These are phyloP conservation scores for Xyrichtys novacula DNA, from an alignment of 2,797 vertebrate species.

Conservation along the genomic window DNA sequence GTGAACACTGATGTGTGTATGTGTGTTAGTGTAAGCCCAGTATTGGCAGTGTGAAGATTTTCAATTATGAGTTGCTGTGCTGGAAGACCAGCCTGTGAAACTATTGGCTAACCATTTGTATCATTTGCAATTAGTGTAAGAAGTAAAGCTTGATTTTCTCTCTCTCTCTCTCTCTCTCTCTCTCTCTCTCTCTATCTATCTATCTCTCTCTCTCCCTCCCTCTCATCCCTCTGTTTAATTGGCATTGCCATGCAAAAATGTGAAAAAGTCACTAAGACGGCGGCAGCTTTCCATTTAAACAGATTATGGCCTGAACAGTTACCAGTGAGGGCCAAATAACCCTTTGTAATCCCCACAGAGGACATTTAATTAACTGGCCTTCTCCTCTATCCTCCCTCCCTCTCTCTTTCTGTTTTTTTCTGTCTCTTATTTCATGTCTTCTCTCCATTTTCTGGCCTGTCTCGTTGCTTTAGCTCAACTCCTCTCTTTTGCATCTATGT, in stretches of 20 bases:
- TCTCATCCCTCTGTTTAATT: constrained; percentile 73
- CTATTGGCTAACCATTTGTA: constrained; percentile 73
- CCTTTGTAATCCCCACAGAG: constrained; percentile 80
- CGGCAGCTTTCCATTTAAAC: constrained; percentile 72
- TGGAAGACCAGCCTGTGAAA: constrained; percentile 59
- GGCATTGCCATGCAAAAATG: constrained; percentile 74
- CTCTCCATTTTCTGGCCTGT: neutral
- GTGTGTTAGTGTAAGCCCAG: constrained; percentile 38
- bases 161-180: no score
- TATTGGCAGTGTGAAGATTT: constrained; percentile 56
- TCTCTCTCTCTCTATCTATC: constrained; percentile 22
- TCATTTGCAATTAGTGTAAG: constrained; percentile 78
- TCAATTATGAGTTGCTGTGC: constrained; percentile 65
- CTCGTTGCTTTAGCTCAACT: constrained; percentile 13
- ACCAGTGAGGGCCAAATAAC: constrained; percentile 74
- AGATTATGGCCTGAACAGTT: constrained; percentile 81
- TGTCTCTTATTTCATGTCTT: constrained; percentile 13
- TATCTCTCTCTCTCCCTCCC: constrained; percentile 7
- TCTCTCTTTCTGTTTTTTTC: neutral
- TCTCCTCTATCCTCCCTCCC: constrained; percentile 35
- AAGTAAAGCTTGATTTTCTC: constrained; percentile 54
- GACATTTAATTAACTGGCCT: constrained; percentile 82
- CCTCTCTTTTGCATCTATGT: neutral
- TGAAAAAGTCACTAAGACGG: constrained; percentile 70
- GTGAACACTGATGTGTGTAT: constrained; percentile 9